phyloP scores from a whole-genome alignment of 2,888 invertebrate genomes.

The Megaustenia siamemsis region DNA sequence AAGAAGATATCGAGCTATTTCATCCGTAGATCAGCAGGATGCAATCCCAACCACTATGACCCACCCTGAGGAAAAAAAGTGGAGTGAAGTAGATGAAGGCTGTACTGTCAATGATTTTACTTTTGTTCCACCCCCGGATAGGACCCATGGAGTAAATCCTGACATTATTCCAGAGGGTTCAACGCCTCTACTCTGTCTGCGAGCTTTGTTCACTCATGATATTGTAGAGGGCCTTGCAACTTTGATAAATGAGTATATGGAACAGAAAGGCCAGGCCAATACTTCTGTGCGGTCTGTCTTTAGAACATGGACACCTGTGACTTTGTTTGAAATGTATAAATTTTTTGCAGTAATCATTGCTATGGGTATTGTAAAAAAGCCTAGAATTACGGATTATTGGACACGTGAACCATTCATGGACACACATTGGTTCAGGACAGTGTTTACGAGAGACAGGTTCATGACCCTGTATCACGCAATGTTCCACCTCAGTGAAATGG shows the following conservation, averaged over 20 bases:
- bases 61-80: too few species aligned
- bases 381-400: neutral
- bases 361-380: neutral
- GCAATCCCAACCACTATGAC: too few species aligned
- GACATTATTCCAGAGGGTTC: neutral
- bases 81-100: too few species aligned
- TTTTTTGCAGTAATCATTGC: constrained; percentile 15
- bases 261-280: neutral
- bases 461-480: neutral
- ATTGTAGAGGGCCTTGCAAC: neutral
- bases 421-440: neutral
- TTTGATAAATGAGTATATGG: neutral
- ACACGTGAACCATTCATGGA: neutral
- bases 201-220: neutral
- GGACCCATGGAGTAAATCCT: constrained; percentile 17
- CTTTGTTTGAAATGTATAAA: neutral
- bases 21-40: too few species aligned
- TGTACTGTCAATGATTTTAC: too few species aligned
- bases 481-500: constrained; percentile 15
- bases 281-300: neutral
- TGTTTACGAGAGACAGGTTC: constrained; percentile 17
- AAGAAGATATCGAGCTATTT: too few species aligned
- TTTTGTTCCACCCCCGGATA: too few species aligned
- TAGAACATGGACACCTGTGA: neutral
- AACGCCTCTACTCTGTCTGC: neutral